phyloP scores from a whole-genome alignment of 2,888 invertebrate genomes.

The Cyrtodaria siliqua region DNA sequence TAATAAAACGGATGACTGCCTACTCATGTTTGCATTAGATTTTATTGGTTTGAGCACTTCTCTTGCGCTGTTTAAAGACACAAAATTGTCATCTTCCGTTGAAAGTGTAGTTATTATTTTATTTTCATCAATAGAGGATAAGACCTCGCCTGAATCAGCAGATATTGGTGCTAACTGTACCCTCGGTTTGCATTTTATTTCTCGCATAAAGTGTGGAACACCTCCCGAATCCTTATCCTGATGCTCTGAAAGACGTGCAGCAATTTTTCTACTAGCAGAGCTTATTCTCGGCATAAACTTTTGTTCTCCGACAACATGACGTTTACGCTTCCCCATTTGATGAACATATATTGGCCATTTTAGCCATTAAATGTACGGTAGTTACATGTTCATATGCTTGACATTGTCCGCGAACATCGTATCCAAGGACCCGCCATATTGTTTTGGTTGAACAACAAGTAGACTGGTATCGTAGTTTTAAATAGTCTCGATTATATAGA shows the following conservation, averaged over 20 bases:
- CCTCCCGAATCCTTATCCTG: slow-evolving; percentile 58
- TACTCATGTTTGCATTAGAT: slow-evolving; percentile 53
- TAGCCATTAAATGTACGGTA: slow-evolving; percentile 1
- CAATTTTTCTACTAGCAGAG: slow-evolving; percentile 73
- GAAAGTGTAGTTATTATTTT: slow-evolving; percentile 4
- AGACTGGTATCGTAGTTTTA: too few species aligned
- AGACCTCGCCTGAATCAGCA: slow-evolving; percentile 28
- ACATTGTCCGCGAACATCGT: slow-evolving; percentile 64
- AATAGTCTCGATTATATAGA: too few species aligned
- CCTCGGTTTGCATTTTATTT: slow-evolving; percentile 68
- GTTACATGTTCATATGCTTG: slow-evolving; percentile 20
- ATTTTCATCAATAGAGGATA: slow-evolving; percentile 11
- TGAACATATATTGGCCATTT: slow-evolving; percentile 42
- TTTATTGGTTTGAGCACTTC: slow-evolving; percentile 56
- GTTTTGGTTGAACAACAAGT: slow-evolving; percentile 35
- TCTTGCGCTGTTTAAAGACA: slow-evolving; percentile 18
- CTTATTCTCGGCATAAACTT: slow-evolving; percentile 75
- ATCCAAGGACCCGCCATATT: slow-evolving; percentile 79
- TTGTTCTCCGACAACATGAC: slow-evolving; percentile 62
- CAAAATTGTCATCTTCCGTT: not conserved
- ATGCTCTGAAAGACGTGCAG: slow-evolving; percentile 60
- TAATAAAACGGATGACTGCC: slow-evolving; percentile 62
- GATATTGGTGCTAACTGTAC: slow-evolving; percentile 72
- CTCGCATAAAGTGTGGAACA: slow-evolving; percentile 74
- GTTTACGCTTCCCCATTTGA: slow-evolving; percentile 75